Evolutionary conservation across 2,797 vertebrate genomes (phyloP).

Genomic region (Enteromius paludinosus): DNA sequence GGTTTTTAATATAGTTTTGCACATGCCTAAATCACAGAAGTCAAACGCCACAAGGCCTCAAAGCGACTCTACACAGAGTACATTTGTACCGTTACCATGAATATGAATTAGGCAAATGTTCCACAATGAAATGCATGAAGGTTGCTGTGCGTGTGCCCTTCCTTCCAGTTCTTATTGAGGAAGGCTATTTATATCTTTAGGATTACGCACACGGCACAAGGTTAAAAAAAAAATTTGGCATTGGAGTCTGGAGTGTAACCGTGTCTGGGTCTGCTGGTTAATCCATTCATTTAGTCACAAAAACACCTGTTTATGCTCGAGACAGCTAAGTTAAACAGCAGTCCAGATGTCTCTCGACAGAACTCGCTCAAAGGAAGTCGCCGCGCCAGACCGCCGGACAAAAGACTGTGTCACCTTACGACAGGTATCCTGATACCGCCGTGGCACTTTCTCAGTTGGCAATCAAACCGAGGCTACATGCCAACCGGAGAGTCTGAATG

Average conservation of each 20-base stretch:
- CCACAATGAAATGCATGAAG: constrained; percentile 9
- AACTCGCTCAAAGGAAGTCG: constrained; percentile 8
- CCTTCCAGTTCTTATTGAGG: constrained; percentile 25
- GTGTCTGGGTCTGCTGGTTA: constrained; percentile 30
- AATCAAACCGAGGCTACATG: constrained; percentile 41
- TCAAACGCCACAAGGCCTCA: constrained; percentile 7
- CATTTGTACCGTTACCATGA: background rate
- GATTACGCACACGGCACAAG: constrained; percentile 28
- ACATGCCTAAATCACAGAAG: background rate
- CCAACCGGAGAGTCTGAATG: constrained; percentile 26
- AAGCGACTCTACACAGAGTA: background rate
- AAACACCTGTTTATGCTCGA: constrained; percentile 46
- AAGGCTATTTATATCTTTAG: constrained; percentile 42
- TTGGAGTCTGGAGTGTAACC: constrained; percentile 25
- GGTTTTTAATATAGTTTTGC: background rate
- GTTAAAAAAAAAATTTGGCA: constrained; percentile 24
- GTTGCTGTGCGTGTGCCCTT: constrained; percentile 13
- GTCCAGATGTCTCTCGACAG: constrained; percentile 48
- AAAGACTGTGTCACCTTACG: constrained; percentile 52
- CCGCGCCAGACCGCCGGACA: background rate
- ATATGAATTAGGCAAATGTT: background rate
- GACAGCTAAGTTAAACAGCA: constrained; percentile 39
- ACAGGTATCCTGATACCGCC: constrained; percentile 42
- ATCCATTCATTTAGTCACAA: constrained; percentile 45
- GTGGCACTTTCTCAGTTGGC: constrained; percentile 53